Evolutionary conservation across 2,888 invertebrate species (phyloP).

Genomic region (Agrotis exclamationis): DNA sequence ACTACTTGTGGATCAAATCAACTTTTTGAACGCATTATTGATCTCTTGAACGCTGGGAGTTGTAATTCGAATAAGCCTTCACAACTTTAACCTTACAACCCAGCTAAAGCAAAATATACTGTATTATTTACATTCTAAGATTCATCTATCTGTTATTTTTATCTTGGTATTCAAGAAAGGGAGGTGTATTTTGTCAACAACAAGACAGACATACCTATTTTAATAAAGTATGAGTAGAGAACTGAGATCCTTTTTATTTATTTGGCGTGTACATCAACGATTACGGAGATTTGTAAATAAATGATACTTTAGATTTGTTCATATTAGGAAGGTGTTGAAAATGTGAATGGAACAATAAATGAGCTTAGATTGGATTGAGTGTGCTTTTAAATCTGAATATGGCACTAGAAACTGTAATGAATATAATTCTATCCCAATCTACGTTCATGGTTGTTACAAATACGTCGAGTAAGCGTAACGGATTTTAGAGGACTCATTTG

Average conservation of each 20-base stretch:
- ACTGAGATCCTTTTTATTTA: constrained; percentile 68
- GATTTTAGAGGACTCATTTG: too few relatives aligned
- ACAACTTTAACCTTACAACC: constrained; percentile 49
- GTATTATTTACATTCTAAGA: constrained; percentile 36
- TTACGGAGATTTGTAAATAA: constrained; percentile 61
- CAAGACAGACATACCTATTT: constrained; percentile 71
- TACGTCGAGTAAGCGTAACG: too few relatives aligned
- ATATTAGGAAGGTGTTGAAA: neutral
- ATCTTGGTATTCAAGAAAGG: constrained; percentile 50
- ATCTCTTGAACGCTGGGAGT: constrained; percentile 75
- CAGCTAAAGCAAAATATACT: constrained; percentile 41
- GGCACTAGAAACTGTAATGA: neutral
- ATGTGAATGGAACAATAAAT: neutral
- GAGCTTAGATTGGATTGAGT: neutral
- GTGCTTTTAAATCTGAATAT: neutral
- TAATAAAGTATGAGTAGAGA: constrained; percentile 75
- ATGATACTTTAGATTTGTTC: constrained; percentile 21
- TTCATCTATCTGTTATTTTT: constrained; percentile 5
- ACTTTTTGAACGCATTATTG: constrained; percentile 84
- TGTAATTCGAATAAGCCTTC: constrained; percentile 80
- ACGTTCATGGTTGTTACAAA: too few relatives aligned
- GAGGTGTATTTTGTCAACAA: constrained; percentile 75
- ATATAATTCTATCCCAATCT: too few relatives aligned
- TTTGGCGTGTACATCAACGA: constrained; percentile 53
- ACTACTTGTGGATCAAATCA: constrained; percentile 79